Evolutionary conservation across 2,797 vertebrate genomes (phyloP).

Genomic region (Parambassis ranga): DNA sequence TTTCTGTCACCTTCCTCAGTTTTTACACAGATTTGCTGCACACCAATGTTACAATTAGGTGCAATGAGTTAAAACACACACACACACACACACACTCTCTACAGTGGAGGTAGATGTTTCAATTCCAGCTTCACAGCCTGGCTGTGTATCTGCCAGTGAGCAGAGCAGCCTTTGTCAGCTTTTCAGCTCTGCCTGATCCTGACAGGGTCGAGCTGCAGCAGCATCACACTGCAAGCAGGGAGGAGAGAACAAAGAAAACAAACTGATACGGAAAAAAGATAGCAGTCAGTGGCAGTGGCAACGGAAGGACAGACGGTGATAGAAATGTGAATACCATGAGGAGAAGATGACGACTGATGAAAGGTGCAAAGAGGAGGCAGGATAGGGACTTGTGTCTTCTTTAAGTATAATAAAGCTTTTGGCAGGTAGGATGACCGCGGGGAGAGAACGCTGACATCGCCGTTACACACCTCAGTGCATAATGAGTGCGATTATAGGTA

Average conservation of each 20-base stretch:
- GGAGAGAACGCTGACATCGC: slow-evolving; percentile 1
- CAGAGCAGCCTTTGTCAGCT: slow-evolving; percentile 44
- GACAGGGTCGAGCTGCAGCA: slow-evolving; percentile 33
- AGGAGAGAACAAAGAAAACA: slow-evolving; percentile 32
- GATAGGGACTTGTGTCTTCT: slow-evolving; percentile 8
- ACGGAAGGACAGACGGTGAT: slow-evolving; percentile 5
- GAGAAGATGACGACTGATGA: slow-evolving; percentile 14
- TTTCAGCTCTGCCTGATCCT: slow-evolving; percentile 46
- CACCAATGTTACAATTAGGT: slow-evolving; percentile 31
- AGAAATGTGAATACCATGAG: slow-evolving; percentile 11
- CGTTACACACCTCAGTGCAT: slow-evolving; percentile 32
- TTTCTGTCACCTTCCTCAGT: neutral
- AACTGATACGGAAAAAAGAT: slow-evolving; percentile 17
- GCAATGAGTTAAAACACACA: too few species aligned
- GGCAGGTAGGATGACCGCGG: slow-evolving; percentile 46
- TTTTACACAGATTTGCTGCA: slow-evolving; percentile 14
- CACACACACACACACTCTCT: too few species aligned
- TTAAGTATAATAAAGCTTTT: slow-evolving; percentile 38
- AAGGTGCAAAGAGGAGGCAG: slow-evolving; percentile 8
- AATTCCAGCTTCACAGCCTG: slow-evolving; percentile 30
- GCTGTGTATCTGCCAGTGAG: slow-evolving; percentile 12
- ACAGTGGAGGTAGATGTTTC: slow-evolving; percentile 15
- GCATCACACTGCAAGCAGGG: slow-evolving; percentile 3
- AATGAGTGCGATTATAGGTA: slow-evolving; percentile 35
- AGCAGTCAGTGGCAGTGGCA: neutral